A percentile compares a stretch with the other conserved stretches of the same genome.
These are phyloP conservation scores for Champsocephalus esox DNA, from an alignment of 2,797 vertebrate species.

Conservation along the genomic window DNA sequence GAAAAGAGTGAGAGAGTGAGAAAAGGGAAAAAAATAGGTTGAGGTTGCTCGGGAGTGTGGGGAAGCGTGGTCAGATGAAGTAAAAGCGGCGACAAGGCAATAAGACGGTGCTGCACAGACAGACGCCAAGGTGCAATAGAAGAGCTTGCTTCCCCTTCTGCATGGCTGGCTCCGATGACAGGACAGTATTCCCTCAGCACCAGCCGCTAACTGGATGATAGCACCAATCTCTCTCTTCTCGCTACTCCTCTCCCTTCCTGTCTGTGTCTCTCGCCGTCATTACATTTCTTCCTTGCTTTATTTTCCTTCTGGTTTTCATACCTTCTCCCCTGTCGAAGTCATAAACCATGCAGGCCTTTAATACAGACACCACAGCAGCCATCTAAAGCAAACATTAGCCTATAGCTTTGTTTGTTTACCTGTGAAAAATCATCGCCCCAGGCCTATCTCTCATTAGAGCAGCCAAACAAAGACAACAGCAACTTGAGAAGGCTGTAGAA, in stretches of 20 bases:
- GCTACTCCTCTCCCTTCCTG: conserved; percentile 63
- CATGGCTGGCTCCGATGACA: conserved; percentile 81
- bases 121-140: conserved; percentile 83
- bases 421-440: conserved; percentile 68
- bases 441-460: conserved; percentile 71
- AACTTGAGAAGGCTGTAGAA: conserved; percentile 73
- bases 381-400: conserved; percentile 67
- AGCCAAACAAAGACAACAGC: conserved; percentile 70
- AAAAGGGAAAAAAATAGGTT: conserved; percentile 19
- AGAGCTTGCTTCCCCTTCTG: conserved; percentile 82
- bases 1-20: conserved; percentile 44
- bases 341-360: conserved; percentile 30
- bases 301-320: conserved; percentile 16
- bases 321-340: conserved; percentile 8
- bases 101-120: conserved; percentile 67
- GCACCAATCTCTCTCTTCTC: conserved; percentile 76
- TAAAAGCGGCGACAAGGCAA: conserved; percentile 60
- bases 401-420: conserved; percentile 75
- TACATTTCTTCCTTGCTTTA: conserved; percentile 32
- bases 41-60: conserved; percentile 51
- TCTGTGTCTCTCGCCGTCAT: conserved; percentile 51
- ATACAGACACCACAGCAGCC: conserved; percentile 16
- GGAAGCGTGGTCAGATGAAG: conserved; percentile 59
- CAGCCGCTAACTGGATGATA: conserved; percentile 81
- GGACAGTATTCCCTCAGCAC: conserved; percentile 86